Evolutionary conservation across 2,888 invertebrate genomes (phyloP).

Genomic region (Cyclophora albipunctata): DNA sequence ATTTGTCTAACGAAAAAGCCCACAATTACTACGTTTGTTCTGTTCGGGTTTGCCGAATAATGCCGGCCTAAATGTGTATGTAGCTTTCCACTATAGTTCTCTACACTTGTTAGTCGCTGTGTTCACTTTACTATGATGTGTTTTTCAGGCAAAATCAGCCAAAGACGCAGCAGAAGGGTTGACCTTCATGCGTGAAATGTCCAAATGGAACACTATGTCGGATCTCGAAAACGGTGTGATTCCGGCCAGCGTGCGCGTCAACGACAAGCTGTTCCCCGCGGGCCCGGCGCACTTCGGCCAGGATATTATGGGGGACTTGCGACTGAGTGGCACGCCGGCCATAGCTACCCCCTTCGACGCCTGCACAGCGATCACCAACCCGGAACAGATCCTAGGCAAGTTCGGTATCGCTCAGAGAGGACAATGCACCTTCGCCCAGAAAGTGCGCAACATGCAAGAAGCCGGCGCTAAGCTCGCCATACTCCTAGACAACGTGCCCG

Average conservation of each 20-base stretch:
- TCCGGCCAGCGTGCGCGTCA: slow-evolving; percentile 43
- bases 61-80: too few species aligned
- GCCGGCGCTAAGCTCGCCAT: slow-evolving; percentile 90
- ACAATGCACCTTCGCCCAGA: slow-evolving; percentile 96
- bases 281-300: slow-evolving; percentile 95
- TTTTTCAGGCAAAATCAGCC: slow-evolving; percentile 85
- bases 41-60: too few species aligned
- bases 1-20: too few species aligned
- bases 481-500: slow-evolving; percentile 87
- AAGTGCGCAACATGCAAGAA: slow-evolving; percentile 87
- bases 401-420: slow-evolving; percentile 93
- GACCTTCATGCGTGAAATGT: slow-evolving; percentile 97
- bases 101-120: too few species aligned
- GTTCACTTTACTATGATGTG: too few species aligned
- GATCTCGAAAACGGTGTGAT: slow-evolving; percentile 68
- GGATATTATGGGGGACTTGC: slow-evolving; percentile 79
- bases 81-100: too few species aligned
- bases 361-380: slow-evolving; percentile 75
- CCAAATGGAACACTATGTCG: slow-evolving; percentile 87
- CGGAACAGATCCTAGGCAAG: slow-evolving; percentile 77
- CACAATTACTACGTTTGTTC: too few species aligned
- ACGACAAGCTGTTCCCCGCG: slow-evolving; percentile 69
- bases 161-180: slow-evolving; percentile 94
- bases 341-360: slow-evolving; percentile 83
- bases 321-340: slow-evolving; percentile 78